phyloP scores from a whole-genome alignment of 2,888 invertebrate species.

The Merodon equestris region DNA sequence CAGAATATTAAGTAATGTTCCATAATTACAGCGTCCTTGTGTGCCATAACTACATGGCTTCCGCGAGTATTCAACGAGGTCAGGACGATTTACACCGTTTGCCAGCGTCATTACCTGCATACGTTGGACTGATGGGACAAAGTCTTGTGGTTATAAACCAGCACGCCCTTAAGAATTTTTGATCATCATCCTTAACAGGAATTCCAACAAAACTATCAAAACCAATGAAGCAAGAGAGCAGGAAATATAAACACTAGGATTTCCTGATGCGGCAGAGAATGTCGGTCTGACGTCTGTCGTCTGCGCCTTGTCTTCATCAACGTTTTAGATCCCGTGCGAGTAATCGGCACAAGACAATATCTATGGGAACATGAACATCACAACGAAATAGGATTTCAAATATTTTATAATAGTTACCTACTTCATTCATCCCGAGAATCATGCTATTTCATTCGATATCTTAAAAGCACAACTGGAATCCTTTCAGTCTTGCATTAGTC shows the following conservation, averaged over 20 bases:
- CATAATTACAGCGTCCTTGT: no score
- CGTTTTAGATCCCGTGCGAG: slow-evolving; percentile 4
- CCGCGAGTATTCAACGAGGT: no score
- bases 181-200: slow-evolving; percentile 60
- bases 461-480: slow-evolving; percentile 30
- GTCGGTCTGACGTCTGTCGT: slow-evolving; percentile 25
- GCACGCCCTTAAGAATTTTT: slow-evolving; percentile 35
- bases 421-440: slow-evolving; percentile 18
- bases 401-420: slow-evolving; percentile 21
- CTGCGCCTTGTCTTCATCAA: not conserved
- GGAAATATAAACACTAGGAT: slow-evolving; percentile 62
- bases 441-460: slow-evolving; percentile 44
- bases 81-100: no score
- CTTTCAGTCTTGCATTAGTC: not conserved
- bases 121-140: no score
- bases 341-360: slow-evolving; percentile 50
- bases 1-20: no score
- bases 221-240: slow-evolving; percentile 57
- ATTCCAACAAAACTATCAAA: slow-evolving; percentile 60
- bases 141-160: not conserved
- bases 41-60: no score
- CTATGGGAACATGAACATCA: slow-evolving; percentile 19
- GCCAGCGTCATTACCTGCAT: no score
- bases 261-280: slow-evolving; percentile 61
- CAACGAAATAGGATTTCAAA: slow-evolving; percentile 53